Evolutionary conservation across 2,113 vertebrate species (phyloP).

Genomic region (Hemichromis elongatus): DNA sequence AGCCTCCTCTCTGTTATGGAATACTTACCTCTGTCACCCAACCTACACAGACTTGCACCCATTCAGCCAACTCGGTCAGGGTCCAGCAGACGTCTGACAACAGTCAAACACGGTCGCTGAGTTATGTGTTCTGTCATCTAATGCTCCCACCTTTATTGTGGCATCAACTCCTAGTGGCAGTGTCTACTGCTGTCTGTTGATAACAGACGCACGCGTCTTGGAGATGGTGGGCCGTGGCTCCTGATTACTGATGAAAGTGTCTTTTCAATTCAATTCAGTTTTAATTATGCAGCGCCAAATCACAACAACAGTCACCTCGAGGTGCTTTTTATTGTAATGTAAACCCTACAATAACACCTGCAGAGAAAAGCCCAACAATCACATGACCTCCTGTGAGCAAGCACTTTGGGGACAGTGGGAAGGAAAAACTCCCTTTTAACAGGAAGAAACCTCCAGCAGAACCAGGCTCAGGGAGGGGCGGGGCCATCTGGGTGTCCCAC

Average conservation of each 20-base stretch:
- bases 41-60: background rate
- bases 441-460: background rate
- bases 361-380: no score
- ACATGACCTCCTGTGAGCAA: no score
- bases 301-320: background rate
- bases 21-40: background rate
- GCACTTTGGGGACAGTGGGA: accelerated
- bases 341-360: no score
- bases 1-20: background rate
- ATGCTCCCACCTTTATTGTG: background rate
- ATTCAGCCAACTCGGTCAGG: background rate
- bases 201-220: background rate
- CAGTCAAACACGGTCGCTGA: background rate
- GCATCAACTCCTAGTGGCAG: background rate
- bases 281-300: background rate
- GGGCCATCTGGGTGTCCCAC: background rate
- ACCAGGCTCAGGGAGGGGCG: background rate
- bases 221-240: background rate
- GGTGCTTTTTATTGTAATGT: no score
- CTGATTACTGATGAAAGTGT: background rate
- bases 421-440: background rate
- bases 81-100: background rate
- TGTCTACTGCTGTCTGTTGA: background rate
- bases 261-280: background rate
- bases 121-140: background rate